Evolutionary conservation across 2,797 vertebrate genomes (phyloP).

Genomic region (Rallus crepitans): DNA sequence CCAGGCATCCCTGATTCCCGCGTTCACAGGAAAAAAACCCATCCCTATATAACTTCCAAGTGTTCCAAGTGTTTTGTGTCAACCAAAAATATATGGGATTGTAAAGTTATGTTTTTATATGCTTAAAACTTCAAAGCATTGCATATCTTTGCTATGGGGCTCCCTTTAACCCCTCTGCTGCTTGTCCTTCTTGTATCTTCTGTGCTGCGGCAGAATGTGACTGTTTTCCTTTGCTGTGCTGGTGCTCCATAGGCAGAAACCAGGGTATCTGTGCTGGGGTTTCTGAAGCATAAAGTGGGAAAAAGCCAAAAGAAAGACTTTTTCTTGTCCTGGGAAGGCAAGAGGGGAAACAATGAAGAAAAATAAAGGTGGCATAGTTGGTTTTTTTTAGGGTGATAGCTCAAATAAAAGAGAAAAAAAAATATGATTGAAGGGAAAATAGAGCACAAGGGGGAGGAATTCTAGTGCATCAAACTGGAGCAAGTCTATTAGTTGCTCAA

Average conservation of each 20-base stretch:
- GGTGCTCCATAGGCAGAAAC: constrained; percentile 64
- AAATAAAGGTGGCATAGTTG: neutral
- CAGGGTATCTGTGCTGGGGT: constrained; percentile 64
- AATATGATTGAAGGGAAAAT: neutral
- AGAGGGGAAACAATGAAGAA: constrained; percentile 73
- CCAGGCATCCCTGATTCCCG: neutral
- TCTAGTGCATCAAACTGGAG: neutral
- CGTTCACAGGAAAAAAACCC: neutral
- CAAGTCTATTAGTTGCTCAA: neutral
- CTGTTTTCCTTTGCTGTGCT: constrained; percentile 59
- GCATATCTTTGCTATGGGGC: constrained; percentile 73
- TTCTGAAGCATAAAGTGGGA: constrained; percentile 78
- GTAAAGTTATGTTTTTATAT: neutral
- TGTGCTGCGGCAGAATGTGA: constrained; percentile 62
- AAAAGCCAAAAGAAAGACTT: constrained; percentile 78
- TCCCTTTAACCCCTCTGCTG: constrained; percentile 68
- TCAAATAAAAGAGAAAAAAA: neutral
- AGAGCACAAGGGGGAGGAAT: neutral
- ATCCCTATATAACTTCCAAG: neutral
- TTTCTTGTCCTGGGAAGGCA: constrained; percentile 79
- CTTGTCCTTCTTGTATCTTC: constrained; percentile 70
- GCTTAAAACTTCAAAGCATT: constrained; percentile 70
- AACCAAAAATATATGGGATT: neutral
- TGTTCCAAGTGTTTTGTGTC: neutral
- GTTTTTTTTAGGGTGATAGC: neutral